These are phyloP conservation scores for Ooceraea biroi DNA, from an alignment of 1,140 invertebrate genomes.

Conservation along the genomic window DNA sequence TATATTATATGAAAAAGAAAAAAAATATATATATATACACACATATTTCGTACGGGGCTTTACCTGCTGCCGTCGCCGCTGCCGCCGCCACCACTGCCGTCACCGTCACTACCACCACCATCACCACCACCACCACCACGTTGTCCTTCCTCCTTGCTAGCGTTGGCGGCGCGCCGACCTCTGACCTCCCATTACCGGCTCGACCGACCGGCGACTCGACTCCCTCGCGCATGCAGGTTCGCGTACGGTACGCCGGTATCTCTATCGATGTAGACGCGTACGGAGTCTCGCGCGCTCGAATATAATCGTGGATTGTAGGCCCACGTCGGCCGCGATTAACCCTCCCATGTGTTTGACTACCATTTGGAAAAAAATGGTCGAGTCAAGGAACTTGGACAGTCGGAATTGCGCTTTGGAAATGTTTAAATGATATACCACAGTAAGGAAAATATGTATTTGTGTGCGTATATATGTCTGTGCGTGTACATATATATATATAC, in stretches of 20 bases:
- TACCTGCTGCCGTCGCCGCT: constrained; percentile 48
- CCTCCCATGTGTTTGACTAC: constrained; percentile 53
- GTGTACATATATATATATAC: too few species aligned
- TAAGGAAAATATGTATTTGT: not conserved
- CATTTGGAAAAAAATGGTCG: constrained; percentile 41
- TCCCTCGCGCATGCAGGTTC: constrained; percentile 73
- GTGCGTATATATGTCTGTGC: too few species aligned
- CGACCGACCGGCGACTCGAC: constrained; percentile 75
- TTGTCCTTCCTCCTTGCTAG: constrained; percentile 78
- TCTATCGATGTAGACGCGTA: constrained; percentile 82
- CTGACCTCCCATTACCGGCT: constrained; percentile 85
- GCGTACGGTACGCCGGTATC: constrained; percentile 76
- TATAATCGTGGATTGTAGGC: constrained; percentile 66
- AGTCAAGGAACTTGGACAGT: constrained; percentile 1
- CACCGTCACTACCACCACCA: constrained; percentile 32
- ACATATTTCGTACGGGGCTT: constrained; percentile 44
- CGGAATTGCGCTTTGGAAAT: not conserved
- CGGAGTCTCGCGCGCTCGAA: constrained; percentile 32
- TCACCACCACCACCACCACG: constrained; percentile 62
- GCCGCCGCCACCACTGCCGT: constrained; percentile 47
- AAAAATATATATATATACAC: constrained; percentile 16
- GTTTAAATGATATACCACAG: constrained; percentile 4
- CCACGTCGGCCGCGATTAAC: constrained; percentile 24
- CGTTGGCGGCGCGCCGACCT: constrained; percentile 85
- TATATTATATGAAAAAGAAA: constrained; percentile 65